Conservation (phyloP, 2,113 vertebrate species). For the Dicentrarchus labrax region DNA sequence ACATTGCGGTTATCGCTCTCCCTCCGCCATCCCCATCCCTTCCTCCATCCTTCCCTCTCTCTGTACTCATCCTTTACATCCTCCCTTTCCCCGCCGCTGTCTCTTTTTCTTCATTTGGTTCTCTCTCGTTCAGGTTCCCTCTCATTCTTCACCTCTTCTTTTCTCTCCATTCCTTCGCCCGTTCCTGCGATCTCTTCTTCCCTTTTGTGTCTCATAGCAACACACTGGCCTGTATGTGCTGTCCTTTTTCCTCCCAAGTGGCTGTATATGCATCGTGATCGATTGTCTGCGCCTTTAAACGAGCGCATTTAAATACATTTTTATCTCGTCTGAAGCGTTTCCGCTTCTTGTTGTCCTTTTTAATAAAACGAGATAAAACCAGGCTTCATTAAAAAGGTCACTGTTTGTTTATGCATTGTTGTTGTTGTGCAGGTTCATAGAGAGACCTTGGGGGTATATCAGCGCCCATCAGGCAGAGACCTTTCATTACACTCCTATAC, state of each 20-base stretch:
- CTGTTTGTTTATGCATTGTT: slow-evolving; percentile 69
- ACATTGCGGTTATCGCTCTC: slow-evolving; percentile 78
- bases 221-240: slow-evolving; percentile 25
- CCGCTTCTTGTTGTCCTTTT: slow-evolving; percentile 76
- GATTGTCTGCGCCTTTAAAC: slow-evolving; percentile 67
- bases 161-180: not conserved
- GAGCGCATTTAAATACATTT: slow-evolving; percentile 71
- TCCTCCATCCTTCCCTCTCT: slow-evolving; percentile 56
- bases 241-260: slow-evolving; percentile 20
- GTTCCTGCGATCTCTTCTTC: slow-evolving; percentile 1
- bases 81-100: not conserved
- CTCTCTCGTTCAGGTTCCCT: slow-evolving; percentile 27
- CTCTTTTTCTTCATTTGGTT: slow-evolving; percentile 25
- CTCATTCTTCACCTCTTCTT: slow-evolving; percentile 22
- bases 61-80: slow-evolving; percentile 48
- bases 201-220: slow-evolving; percentile 64
- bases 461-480: slow-evolving; percentile 71
- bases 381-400: slow-evolving; percentile 80
- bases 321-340: slow-evolving; percentile 76
- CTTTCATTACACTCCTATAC: slow-evolving; percentile 81
- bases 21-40: slow-evolving; percentile 33
- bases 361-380: slow-evolving; percentile 75
- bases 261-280: slow-evolving; percentile 52
- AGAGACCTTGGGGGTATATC: slow-evolving; percentile 78
- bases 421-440: slow-evolving; percentile 45